Conservation (phyloP, 2,797 vertebrate species). For the Otolemur crassicaudatus region DNA sequence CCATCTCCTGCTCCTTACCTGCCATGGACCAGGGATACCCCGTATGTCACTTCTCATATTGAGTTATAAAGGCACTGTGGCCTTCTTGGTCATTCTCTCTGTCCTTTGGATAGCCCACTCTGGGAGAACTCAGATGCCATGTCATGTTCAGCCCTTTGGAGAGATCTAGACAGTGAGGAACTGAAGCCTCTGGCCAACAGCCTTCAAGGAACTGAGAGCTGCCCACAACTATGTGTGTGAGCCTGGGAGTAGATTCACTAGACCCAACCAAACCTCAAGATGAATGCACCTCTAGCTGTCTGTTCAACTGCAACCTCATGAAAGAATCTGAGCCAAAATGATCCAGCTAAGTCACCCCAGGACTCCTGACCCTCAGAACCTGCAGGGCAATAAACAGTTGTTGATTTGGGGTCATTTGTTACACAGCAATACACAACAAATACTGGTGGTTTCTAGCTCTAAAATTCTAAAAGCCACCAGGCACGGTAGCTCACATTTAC, state of each 20-base stretch:
- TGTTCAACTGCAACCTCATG: too few relatives aligned
- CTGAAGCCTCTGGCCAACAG: not conserved
- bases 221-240: not conserved
- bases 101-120: not conserved
- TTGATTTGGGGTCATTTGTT: not conserved
- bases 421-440: not conserved
- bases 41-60: not conserved
- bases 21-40: not conserved
- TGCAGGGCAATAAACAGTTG: not conserved
- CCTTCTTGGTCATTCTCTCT: not conserved
- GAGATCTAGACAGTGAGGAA: not conserved
- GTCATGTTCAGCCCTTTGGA: not conserved
- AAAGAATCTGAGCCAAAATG: not conserved
- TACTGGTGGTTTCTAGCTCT: not conserved
- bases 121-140: not conserved
- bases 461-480: not conserved
- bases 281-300: not conserved
- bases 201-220: not conserved
- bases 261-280: not conserved
- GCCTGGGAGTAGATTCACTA: too few relatives aligned
- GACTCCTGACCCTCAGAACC: not conserved
- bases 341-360: not conserved
- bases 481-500: not conserved
- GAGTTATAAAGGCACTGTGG: not conserved
- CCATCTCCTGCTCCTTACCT: not conserved